Evolutionary conservation across 2,888 invertebrate species (phyloP).

Genomic region (Criorhina ranunculi): DNA sequence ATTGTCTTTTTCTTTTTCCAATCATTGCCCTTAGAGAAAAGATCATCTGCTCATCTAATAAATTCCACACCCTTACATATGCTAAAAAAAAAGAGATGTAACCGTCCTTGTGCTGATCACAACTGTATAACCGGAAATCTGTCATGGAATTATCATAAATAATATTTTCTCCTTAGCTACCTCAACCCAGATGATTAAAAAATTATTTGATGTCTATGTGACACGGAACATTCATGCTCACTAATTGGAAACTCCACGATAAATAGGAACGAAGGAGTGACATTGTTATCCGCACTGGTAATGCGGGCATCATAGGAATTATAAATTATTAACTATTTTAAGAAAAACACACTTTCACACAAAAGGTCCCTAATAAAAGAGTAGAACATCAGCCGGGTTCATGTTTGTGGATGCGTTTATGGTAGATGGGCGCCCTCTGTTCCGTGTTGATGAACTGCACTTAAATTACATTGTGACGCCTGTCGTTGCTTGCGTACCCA

Average conservation of each 20-base stretch:
- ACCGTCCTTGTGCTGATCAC: constrained; percentile 32
- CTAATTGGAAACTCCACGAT: constrained; percentile 66
- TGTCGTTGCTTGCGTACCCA: constrained; percentile 65
- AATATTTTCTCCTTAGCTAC: constrained; percentile 61
- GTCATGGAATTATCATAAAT: constrained; percentile 69
- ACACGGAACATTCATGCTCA: constrained; percentile 59
- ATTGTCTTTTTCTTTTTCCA: not conserved
- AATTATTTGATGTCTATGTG: constrained; percentile 57
- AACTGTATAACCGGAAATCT: constrained; percentile 63
- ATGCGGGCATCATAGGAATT: constrained; percentile 68
- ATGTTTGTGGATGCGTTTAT: constrained; percentile 43
- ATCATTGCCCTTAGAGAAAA: not conserved
- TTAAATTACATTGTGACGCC: constrained; percentile 74
- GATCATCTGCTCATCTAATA: constrained; percentile 43
- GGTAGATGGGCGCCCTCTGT: constrained; percentile 48
- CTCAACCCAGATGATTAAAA: constrained; percentile 61
- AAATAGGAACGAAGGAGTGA: constrained; percentile 54
- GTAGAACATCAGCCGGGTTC: constrained; percentile 39
- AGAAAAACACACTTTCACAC: constrained; percentile 46
- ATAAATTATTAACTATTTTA: constrained; percentile 74
- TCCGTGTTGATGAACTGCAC: constrained; percentile 54
- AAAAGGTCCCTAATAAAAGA: constrained; percentile 42
- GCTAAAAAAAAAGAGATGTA: constrained; percentile 31
- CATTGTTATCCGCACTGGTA: constrained; percentile 48
- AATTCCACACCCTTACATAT: constrained; percentile 46